Conservation (phyloP, 2,113 vertebrate genomes). For the Gadus chalcogrammus region DNA sequence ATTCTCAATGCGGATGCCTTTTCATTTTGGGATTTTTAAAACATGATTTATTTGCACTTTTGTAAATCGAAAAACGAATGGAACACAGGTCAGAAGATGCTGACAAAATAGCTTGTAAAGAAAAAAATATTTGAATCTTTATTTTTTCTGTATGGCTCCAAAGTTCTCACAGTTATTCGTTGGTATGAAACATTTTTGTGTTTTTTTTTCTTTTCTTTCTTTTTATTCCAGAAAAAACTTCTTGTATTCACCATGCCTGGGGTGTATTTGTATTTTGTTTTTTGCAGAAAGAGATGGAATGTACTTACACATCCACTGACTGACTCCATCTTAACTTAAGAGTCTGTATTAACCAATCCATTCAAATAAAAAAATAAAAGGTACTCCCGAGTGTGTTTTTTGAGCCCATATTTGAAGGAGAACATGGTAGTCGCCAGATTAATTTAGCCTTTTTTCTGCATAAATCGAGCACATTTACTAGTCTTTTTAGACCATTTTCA, state of each 20-base stretch:
- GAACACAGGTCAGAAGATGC: slow-evolving; percentile 53
- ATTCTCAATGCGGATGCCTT: slow-evolving; percentile 14
- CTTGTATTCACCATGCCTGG: slow-evolving; percentile 30
- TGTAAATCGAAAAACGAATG: slow-evolving; percentile 61
- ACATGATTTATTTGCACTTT: slow-evolving; percentile 69
- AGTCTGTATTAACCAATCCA: slow-evolving; percentile 62
- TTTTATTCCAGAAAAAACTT: not conserved
- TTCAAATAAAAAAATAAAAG: slow-evolving; percentile 71
- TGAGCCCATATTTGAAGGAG: not conserved
- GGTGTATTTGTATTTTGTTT: slow-evolving; percentile 19
- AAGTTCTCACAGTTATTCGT: not conserved
- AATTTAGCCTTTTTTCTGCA: too few species aligned
- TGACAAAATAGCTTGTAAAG: too few species aligned
- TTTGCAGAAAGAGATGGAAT: slow-evolving; percentile 35
- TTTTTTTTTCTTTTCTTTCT: slow-evolving; percentile 9
- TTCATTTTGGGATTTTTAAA: slow-evolving; percentile 36
- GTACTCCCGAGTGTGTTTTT: slow-evolving; percentile 47
- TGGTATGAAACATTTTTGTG: slow-evolving; percentile 26
- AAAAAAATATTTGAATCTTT: not conserved
- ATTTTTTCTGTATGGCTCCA: too few species aligned
- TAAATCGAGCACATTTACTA: too few species aligned
- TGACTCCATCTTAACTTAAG: slow-evolving; percentile 53
- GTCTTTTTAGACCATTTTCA: too few species aligned
- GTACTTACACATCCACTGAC: slow-evolving; percentile 47
- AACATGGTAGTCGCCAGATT: too few species aligned